Conservation (phyloP, 2,797 vertebrate species). For the Sebastes iracundus region DNA sequence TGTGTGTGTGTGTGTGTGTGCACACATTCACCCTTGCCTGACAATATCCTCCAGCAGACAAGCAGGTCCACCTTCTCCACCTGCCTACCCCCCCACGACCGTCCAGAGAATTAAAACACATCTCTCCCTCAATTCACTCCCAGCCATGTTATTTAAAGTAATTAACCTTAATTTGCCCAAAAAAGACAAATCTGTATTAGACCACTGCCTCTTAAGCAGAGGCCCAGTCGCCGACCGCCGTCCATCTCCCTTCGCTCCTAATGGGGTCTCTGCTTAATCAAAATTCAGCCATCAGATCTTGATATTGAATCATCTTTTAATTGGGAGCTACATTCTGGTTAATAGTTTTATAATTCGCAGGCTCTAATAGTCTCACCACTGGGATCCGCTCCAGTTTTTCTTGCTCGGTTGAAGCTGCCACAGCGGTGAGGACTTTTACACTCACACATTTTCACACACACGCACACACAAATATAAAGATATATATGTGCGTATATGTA, state of each 20-base stretch:
- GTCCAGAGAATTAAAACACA: slow-evolving; percentile 89
- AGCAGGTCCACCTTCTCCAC: slow-evolving; percentile 81
- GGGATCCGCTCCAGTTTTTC: slow-evolving; percentile 96
- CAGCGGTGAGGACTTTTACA: slow-evolving; percentile 43
- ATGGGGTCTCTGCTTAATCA: slow-evolving; percentile 99
- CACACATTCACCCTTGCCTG: slow-evolving; percentile 44
- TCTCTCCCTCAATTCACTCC: slow-evolving; percentile 86
- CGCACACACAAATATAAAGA: neutral
- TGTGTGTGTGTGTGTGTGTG: neutral
- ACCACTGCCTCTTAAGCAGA: slow-evolving; percentile 94
- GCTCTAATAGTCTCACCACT: slow-evolving; percentile 96
- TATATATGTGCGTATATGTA: slow-evolving; percentile 9
- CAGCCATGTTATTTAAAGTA: slow-evolving; percentile 97
- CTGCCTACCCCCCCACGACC: slow-evolving; percentile 82
- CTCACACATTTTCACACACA: slow-evolving; percentile 13
- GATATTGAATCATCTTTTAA: slow-evolving; percentile 99
- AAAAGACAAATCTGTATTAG: slow-evolving; percentile 93
- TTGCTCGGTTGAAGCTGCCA: slow-evolving; percentile 77
- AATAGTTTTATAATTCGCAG: slow-evolving; percentile 99
- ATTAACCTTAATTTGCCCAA: slow-evolving; percentile 98
- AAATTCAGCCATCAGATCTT: slow-evolving; percentile 99
- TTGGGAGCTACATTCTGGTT: slow-evolving; percentile 99
- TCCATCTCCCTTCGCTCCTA: slow-evolving; percentile 94
- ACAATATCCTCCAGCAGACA: slow-evolving; percentile 73
- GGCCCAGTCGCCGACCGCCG: slow-evolving; percentile 85